Evolutionary conservation across 2,888 invertebrate species (phyloP), one percentile per base, ranked within the genome.

Genomic region (Tanaodytes sp.): DNA sequence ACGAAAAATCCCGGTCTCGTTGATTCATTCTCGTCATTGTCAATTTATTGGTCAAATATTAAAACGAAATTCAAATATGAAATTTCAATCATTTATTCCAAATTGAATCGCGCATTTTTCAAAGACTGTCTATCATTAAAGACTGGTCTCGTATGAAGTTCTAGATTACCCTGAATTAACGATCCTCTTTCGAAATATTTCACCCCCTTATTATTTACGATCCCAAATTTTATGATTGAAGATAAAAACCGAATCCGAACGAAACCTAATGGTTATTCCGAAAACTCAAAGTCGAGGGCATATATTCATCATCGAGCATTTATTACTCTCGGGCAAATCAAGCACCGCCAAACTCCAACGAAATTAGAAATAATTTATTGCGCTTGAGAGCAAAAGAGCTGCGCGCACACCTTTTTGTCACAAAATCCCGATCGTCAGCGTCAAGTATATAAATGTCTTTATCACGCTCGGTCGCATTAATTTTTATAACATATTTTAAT

Each of bases 381-480:
- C 58, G 42, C 52, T 14, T 33, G 57, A 33, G 33, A 46, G 58
- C 27, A 63, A 69, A 69, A 63, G 58, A 45, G 61, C 54, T 55
- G 39, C 30, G 39, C 52, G 39, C 49, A 61, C 61, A 55, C 64
- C 61, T 70, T 70, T 59, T 5, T 64, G 30, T 30, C 23, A 31
- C 30, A 19, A 14, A 1, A 19, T 12, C 18, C 8, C 18, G 31
- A 5, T 39, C 19, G 46, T 19, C 18, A 58, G 42, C 51, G 57
- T 51, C 52, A 63, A 68, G 49, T 57, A 68, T 58, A 62, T 57
- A 52, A 68, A 62, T 58, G 49, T 62, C 68, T 62, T 57, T 51
- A 49, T 43, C 55, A 58, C 62, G 55, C 51, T 27, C 40, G 45
- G 14, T 39, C 52, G 46, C 52, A 59, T 54, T 58, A 52, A 27